These are phyloP conservation scores for Deladenus siricidicola DNA, from an alignment of 2,888 invertebrate genomes.

Conservation along the genomic window DNA sequence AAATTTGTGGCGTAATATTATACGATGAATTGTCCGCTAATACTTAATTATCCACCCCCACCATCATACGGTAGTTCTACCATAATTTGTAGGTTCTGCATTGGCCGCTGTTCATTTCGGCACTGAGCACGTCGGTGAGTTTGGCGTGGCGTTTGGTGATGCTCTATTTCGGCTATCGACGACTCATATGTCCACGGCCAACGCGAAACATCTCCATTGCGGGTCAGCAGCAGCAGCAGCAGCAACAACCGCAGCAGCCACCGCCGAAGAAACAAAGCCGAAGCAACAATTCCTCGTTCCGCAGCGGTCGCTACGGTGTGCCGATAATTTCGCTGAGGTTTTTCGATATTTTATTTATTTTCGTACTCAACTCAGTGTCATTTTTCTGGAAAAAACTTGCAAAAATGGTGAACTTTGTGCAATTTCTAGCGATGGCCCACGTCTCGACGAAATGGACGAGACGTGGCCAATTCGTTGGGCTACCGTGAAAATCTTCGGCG, in stretches of 20 bases:
- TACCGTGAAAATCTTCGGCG: slow-evolving; percentile 27
- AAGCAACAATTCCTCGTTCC: not conserved
- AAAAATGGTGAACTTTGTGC: too few relatives aligned
- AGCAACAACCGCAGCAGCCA: too few relatives aligned
- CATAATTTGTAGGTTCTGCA: slow-evolving; percentile 32
- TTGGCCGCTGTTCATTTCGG: slow-evolving; percentile 49
- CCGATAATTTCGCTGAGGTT: not conserved
- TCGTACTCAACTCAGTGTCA: too few relatives aligned
- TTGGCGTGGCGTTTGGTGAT: slow-evolving; percentile 49
- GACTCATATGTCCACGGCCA: slow-evolving; percentile 33
- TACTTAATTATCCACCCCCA: too few relatives aligned
- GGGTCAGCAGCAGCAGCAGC: not conserved
- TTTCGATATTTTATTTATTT: too few relatives aligned
- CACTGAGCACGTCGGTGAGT: slow-evolving; percentile 34
- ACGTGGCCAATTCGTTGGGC: slow-evolving; percentile 50
- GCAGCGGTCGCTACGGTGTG: not conserved
- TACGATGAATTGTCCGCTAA: too few relatives aligned
- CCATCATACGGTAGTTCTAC: too few relatives aligned
- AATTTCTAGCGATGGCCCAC: slow-evolving; percentile 33
- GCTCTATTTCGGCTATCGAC: slow-evolving; percentile 47
- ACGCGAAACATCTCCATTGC: not conserved
- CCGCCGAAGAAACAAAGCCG: not conserved
- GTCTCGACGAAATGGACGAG: slow-evolving; percentile 48
- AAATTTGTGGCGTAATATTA: too few relatives aligned
- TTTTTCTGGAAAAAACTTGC: too few relatives aligned